Evolutionary conservation across 1,140 invertebrate species (phyloP).

Genomic region (Eriosoma lanigerum): DNA sequence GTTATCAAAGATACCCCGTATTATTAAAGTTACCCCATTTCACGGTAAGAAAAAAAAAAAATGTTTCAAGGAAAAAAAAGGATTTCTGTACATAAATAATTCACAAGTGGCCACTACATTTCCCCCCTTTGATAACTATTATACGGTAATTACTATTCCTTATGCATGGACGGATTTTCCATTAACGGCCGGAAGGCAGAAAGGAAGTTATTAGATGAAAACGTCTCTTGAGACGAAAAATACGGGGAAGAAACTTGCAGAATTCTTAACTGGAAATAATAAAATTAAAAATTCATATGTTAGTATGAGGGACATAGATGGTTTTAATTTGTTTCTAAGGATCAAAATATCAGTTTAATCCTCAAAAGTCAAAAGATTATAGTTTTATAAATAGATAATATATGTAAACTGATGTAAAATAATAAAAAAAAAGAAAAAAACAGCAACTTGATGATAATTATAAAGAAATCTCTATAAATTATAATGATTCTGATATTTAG

Average conservation of each 20-base stretch:
- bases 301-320: background rate
- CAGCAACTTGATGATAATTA: no score
- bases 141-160: slow-evolving; percentile 51
- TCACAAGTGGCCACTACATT: slow-evolving; percentile 42
- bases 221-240: slow-evolving; percentile 48
- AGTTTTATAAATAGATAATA: no score
- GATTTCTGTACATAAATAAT: slow-evolving; percentile 45
- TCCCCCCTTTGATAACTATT: slow-evolving; percentile 42
- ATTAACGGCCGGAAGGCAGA: slow-evolving; percentile 43
- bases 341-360: no score
- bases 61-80: slow-evolving; percentile 18
- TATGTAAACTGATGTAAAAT: no score
- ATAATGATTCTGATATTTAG: no score
- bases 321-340: background rate
- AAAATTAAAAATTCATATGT: slow-evolving; percentile 42
- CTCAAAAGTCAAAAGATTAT: no score
- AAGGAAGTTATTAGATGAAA: slow-evolving; percentile 48
- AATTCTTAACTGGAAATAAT: slow-evolving; percentile 32
- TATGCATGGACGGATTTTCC: slow-evolving; percentile 49
- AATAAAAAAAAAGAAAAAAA: no score
- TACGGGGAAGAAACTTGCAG: background rate
- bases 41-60: slow-evolving; percentile 25
- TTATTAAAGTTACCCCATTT: no score
- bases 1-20: no score
- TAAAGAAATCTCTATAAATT: no score